Base-by-base conservation (phyloP, 2,113 vertebrate species). In the Meleagris gallopavo region DNA sequence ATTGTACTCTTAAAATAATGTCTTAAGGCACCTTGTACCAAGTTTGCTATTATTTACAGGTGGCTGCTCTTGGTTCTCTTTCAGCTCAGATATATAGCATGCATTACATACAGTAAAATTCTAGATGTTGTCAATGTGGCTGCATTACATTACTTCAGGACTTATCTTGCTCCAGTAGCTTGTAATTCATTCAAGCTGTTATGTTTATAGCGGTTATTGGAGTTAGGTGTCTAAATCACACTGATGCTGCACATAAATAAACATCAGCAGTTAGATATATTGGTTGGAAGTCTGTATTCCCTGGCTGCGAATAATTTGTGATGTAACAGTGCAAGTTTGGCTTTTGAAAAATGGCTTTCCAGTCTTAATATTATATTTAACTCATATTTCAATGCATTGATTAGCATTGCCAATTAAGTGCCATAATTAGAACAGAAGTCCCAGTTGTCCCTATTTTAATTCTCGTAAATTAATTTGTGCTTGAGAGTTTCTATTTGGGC, bases 171-270 rank as follows among this genome's bases (percentile, higher is more conserved):
- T 82, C 48, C 58, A 76, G 72, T 84, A 87, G 34, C 52, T 55
- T 90, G 54, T 92, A 92, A 66, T 87, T 95, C 74, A 66, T 89
- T 95, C 74, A 69, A 30, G 38, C 66, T 89, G 25, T 7, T 88
- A 10, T 71, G 48, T 69, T 90, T 70, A 75, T 54, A 64, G 30
- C 24, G 24, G 29, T 40, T 85, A 84, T 58, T 94, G 58, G 58
- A 82, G 90, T 90, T 90, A 69, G 24, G n/a, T 83, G n/a, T 85
- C 48, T 95, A 94, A 93, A 94, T 93, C 70, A 57, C 38, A 65
- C 5, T 69, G 62, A 65, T 84, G 66, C 72, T 4, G 1, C 52
- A 87, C 66, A 61, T 92, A 96, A 93, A 91, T 93, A 89, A 91
- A 52, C 18, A 66, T 72, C 17, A 25, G 43, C 27, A 61, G 73